These are phyloP conservation scores for Phanerotoma sp. DNA, from an alignment of 2,888 invertebrate genomes.

Conservation along the genomic window DNA sequence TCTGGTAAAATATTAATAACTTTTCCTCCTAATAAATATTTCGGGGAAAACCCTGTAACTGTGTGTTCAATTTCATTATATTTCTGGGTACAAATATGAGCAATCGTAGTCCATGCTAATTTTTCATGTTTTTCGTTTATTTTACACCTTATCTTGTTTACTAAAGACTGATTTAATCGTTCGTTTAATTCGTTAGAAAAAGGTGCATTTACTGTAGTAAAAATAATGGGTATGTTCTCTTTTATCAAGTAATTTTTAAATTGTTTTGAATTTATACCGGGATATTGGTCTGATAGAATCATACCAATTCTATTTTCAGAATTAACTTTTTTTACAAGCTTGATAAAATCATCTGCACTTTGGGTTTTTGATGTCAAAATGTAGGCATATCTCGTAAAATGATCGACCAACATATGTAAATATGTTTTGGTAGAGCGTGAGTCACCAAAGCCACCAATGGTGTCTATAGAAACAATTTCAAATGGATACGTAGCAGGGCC, in stretches of 20 bases:
- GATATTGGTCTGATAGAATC: conserved; percentile 37
- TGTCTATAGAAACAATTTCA: conserved; percentile 43
- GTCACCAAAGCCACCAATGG: conserved; percentile 42
- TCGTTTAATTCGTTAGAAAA: no score
- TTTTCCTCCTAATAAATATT: conserved; percentile 38
- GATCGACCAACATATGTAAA: conserved; percentile 39
- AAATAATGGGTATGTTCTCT: conserved; percentile 34
- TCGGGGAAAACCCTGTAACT: conserved; percentile 34
- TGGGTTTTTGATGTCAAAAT: conserved; percentile 37
- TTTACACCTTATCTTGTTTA: conserved; percentile 40
- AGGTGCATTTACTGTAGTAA: conserved; percentile 40
- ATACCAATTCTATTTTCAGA: conserved; percentile 26
- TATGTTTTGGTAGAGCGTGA: conserved; percentile 40
- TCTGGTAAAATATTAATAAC: conserved; percentile 29
- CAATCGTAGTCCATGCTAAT: conserved; percentile 39
- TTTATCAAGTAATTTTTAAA: conserved; percentile 34
- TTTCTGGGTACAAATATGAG: conserved; percentile 36
- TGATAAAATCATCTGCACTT: conserved; percentile 37
- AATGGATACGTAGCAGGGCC: conserved; percentile 40
- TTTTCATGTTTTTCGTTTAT: conserved; percentile 35
- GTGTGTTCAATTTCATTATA: conserved; percentile 39
- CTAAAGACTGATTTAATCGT: conserved; percentile 33
- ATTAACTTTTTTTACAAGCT: conserved; percentile 25
- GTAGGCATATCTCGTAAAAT: conserved; percentile 38
- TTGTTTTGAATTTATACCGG: conserved; percentile 35